Evolutionary conservation across 2,888 invertebrate genomes (phyloP).

Genomic region (Osedax frankpressi): DNA sequence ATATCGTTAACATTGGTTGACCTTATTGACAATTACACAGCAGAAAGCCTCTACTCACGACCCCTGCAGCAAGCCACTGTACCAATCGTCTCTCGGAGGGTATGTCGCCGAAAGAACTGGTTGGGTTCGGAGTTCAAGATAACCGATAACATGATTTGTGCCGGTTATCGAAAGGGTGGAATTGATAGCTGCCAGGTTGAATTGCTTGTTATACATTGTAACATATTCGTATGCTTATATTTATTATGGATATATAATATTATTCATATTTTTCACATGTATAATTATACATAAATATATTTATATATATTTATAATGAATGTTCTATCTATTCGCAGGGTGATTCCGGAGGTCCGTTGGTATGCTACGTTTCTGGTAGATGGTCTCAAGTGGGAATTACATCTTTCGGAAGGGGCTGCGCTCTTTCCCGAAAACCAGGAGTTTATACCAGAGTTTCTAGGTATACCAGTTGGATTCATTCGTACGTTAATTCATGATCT

Average conservation of each 20-base stretch:
- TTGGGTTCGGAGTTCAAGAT: conserved; percentile 27
- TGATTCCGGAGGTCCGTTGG: conserved; percentile 27
- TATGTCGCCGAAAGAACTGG: conserved; percentile 24
- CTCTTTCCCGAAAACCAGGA: conserved; percentile 26
- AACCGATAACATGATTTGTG: conserved; percentile 28
- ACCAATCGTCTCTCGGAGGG: conserved; percentile 22
- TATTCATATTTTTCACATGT: neutral
- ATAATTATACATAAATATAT: neutral
- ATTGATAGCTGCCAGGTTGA: conserved; percentile 28
- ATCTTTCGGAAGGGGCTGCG: conserved; percentile 28
- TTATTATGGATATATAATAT: no score
- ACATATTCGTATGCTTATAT: no score
- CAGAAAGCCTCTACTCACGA: no score
- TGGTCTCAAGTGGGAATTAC: conserved; percentile 28
- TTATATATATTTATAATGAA: neutral
- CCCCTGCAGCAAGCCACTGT: conserved; percentile 27
- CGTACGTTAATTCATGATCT: no score
- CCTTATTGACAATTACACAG: conserved; percentile 8
- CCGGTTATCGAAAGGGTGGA: conserved; percentile 27
- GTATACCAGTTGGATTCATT: conserved; percentile 24
- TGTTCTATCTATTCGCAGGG: conserved; percentile 20
- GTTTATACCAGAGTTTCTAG: conserved; percentile 27
- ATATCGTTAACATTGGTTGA: neutral
- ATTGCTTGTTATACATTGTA: no score
- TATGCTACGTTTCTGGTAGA: conserved; percentile 24